Conservation (phyloP, 1,140 invertebrate genomes). For the Drosophila sp. region DNA sequence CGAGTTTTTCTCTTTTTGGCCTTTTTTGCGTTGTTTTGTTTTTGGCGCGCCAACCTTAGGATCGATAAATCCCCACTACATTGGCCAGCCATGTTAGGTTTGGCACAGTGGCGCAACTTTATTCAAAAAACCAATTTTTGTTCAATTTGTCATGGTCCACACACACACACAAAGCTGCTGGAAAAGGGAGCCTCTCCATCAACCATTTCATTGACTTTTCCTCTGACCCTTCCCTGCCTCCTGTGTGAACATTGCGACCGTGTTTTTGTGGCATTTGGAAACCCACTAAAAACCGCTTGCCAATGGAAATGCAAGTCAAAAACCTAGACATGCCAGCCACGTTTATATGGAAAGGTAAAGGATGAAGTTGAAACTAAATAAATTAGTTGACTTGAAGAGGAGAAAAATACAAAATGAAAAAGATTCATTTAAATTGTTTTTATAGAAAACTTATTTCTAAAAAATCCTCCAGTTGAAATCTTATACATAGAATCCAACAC, state of each 20-base stretch:
- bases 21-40: conserved; percentile 44
- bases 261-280: conserved; percentile 66
- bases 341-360: conserved; percentile 23
- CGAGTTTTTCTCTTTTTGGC: conserved; percentile 4
- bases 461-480: background rate
- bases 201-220: background rate
- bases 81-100: conserved; percentile 38
- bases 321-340: conserved; percentile 33
- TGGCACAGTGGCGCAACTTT: conserved; percentile 53
- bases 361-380: conserved; percentile 43
- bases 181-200: conserved; percentile 2
- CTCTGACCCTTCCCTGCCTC: conserved; percentile 22
- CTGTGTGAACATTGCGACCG: conserved; percentile 37
- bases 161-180: conserved; percentile 10
- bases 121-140: background rate
- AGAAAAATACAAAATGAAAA: conserved; percentile 4
- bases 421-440: conserved; percentile 1
- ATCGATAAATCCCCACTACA: conserved; percentile 81
- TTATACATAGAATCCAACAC: background rate
- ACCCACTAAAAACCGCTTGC: conserved; percentile 59
- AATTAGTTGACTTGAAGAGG: conserved; percentile 37
- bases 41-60: conserved; percentile 75
- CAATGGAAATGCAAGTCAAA: conserved; percentile 47
- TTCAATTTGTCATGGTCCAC: conserved; percentile 25
- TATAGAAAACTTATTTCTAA: background rate